Evolutionary conservation across 2,797 vertebrate genomes (phyloP).

Genomic region (Syndactyla subalaris): DNA sequence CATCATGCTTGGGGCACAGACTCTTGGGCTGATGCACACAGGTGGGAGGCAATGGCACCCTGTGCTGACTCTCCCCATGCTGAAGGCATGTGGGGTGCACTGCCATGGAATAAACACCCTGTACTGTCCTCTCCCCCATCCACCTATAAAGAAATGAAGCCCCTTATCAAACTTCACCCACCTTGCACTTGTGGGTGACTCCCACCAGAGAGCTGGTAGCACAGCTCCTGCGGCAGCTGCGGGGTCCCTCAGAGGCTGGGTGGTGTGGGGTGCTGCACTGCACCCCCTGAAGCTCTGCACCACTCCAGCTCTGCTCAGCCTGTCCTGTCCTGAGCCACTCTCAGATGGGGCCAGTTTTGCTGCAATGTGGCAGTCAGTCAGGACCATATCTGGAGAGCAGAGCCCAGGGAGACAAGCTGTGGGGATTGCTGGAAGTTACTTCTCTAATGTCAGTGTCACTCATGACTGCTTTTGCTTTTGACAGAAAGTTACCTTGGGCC

Average conservation of each 20-base stretch:
- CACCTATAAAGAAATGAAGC: neutral
- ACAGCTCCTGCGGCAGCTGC: neutral
- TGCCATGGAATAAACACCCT: neutral
- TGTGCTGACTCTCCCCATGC: rapidly evolving
- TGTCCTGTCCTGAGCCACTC: neutral
- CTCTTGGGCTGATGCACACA: neutral
- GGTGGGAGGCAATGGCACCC: rapidly evolving
- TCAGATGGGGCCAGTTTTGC: neutral
- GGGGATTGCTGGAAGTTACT: neutral
- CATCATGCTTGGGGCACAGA: neutral
- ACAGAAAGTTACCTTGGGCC: neutral
- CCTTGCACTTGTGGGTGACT: neutral
- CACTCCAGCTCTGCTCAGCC: neutral
- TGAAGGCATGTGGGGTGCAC: neutral
- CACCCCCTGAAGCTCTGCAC: neutral
- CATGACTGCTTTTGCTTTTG: rapidly evolving
- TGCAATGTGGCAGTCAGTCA: no score
- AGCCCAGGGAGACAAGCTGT: rapidly evolving
- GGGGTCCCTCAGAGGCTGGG: neutral
- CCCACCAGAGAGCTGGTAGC: neutral
- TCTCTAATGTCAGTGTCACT: neutral
- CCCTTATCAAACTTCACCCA: neutral
- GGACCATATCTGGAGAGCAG: neutral
- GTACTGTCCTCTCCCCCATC: neutral
- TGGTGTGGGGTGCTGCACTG: neutral